phyloP scores from a whole-genome alignment of 1,140 invertebrate species.

The Magallana angulata region DNA sequence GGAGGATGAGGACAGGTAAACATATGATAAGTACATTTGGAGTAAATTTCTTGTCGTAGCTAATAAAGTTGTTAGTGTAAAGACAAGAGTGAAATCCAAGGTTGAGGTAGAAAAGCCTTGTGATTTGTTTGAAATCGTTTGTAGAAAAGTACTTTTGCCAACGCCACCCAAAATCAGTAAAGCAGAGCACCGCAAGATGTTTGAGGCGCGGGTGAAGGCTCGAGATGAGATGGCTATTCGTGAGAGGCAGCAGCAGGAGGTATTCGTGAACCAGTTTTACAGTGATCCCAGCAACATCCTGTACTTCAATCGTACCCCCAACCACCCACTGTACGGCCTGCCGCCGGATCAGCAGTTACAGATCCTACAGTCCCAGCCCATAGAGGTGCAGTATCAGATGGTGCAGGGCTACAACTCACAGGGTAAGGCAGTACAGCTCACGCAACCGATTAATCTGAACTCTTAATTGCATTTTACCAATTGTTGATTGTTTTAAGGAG shows the following conservation, averaged over 20 bases:
- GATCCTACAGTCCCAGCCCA: conserved; percentile 30
- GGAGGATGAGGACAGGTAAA: conserved; percentile 18
- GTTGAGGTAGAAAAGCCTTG: neutral
- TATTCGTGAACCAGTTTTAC: conserved; percentile 58
- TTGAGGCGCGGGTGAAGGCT: conserved; percentile 87
- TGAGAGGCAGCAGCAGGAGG: conserved; percentile 68
- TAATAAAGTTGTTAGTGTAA: too few relatives aligned
- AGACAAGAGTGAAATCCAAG: too few relatives aligned
- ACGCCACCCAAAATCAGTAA: conserved; percentile 83
- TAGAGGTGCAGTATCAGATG: conserved; percentile 21
- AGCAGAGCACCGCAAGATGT: conserved; percentile 87
- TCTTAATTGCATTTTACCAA: too few relatives aligned
- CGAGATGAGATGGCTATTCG: conserved; percentile 81
- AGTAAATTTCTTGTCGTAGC: neutral
- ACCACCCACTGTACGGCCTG: conserved; percentile 16
- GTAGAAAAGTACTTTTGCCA: conserved; percentile 64
- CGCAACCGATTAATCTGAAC: too few relatives aligned
- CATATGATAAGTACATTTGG: too few relatives aligned
- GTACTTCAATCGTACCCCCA: conserved; percentile 46
- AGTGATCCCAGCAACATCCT: conserved; percentile 53
- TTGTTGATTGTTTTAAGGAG: neutral
- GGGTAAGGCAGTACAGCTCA: neutral
- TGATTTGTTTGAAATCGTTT: neutral
- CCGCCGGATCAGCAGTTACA: neutral
- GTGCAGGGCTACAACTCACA: conserved; percentile 33